Conservation (phyloP, 2,797 vertebrate genomes). For the Tenualosa ilisha region DNA sequence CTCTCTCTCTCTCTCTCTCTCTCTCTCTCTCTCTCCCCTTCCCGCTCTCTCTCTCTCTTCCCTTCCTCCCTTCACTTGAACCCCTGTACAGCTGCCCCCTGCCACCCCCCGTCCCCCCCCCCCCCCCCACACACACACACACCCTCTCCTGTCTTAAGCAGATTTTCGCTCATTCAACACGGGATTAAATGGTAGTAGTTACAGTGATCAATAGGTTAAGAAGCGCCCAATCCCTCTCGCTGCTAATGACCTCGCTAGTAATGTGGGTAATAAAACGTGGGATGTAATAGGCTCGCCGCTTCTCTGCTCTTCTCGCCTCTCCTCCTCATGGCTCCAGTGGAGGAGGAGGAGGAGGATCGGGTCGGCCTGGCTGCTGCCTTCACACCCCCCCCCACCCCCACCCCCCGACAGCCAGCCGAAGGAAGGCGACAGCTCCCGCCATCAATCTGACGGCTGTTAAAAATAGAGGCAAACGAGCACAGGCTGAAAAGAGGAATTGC, state of each 20-base stretch:
- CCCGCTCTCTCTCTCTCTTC: neutral
- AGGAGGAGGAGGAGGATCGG: neutral
- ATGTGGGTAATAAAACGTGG: slow-evolving; percentile 96
- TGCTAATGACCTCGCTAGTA: slow-evolving; percentile 99
- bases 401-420: neutral
- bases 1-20: neutral
- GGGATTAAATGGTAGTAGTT: slow-evolving; percentile 99
- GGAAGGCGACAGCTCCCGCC: slow-evolving; percentile 1
- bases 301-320: slow-evolving; percentile 15
- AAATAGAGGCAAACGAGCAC: neutral
- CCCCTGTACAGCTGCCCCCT: neutral
- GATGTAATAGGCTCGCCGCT: slow-evolving; percentile 85
- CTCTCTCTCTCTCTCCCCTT: neutral
- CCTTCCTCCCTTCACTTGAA: slow-evolving; percentile 14
- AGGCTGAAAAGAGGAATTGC: neutral
- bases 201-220: slow-evolving; percentile 99
- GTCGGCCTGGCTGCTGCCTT: neutral
- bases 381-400: neutral
- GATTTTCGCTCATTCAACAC: slow-evolving; percentile 93
- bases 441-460: slow-evolving; percentile 18
- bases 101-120: slow-evolving; percentile 45
- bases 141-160: slow-evolving; percentile 71
- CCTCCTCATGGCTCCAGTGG: neutral
- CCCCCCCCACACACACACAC: slow-evolving; percentile 35
- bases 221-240: slow-evolving; percentile 95